These are phyloP conservation scores for Ctena decussata DNA, from an alignment of 2,888 invertebrate species.

Conservation along the genomic window DNA sequence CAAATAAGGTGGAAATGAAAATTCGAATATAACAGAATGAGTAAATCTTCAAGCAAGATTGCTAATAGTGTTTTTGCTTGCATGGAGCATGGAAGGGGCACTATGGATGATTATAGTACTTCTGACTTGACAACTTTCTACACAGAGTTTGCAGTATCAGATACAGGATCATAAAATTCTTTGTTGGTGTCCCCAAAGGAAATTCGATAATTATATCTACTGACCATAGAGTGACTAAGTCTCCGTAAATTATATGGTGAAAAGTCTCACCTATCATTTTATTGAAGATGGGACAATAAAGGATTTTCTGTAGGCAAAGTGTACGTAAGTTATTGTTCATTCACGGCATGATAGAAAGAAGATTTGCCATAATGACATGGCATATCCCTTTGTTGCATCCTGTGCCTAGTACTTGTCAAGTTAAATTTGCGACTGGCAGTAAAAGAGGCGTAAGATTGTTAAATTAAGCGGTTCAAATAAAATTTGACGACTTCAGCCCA, in stretches of 20 bases:
- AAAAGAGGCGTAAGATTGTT: not conserved
- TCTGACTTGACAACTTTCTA: too few species aligned
- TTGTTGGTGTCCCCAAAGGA: too few species aligned
- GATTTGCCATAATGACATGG: not conserved
- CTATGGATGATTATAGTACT: too few species aligned
- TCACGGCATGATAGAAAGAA: not conserved
- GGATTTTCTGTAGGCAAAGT: not conserved
- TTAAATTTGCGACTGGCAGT: not conserved
- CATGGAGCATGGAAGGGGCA: too few species aligned
- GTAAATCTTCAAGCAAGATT: too few species aligned
- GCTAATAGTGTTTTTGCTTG: too few species aligned
- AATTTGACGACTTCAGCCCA: too few species aligned
- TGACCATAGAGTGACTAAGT: not conserved
- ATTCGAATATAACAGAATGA: too few species aligned
- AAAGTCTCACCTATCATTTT: not conserved
- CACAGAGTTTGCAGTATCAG: too few species aligned
- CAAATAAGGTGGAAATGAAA: too few species aligned
- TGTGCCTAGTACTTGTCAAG: not conserved
- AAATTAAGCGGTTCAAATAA: not conserved
- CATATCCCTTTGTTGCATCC: not conserved
- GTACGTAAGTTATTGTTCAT: not conserved
- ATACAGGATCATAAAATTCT: too few species aligned
- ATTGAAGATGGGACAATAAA: not conserved
- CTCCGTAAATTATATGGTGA: not conserved
- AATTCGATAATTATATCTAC: not conserved